Conservation (phyloP, 2,113 vertebrate species). For the Gymnocephalus cernua region DNA sequence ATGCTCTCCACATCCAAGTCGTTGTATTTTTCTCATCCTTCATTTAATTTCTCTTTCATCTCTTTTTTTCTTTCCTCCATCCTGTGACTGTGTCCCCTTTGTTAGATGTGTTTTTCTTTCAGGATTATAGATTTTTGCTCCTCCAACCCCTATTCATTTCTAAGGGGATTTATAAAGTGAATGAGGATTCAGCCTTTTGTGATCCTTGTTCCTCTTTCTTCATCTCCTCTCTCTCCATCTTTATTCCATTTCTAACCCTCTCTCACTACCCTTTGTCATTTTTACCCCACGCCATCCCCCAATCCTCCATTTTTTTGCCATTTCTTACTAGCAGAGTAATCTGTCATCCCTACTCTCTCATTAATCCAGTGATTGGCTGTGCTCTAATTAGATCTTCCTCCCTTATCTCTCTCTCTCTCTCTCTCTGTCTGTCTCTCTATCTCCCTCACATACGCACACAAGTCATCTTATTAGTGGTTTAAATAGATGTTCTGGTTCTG, state of each 20-base stretch:
- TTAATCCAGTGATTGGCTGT: conserved; percentile 84
- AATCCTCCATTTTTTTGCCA: neutral
- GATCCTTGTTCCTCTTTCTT: conserved; percentile 31
- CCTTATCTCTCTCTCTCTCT: conserved; percentile 1
- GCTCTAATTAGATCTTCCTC: conserved; percentile 78
- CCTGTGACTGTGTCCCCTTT: conserved; percentile 43
- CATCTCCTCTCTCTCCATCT: conserved; percentile 27
- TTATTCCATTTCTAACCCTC: conserved; percentile 36
- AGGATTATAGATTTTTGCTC: conserved; percentile 56
- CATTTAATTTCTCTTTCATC: conserved; percentile 32
- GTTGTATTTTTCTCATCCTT: conserved; percentile 23
- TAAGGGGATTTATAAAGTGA: conserved; percentile 65
- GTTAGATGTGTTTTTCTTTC: conserved; percentile 50
- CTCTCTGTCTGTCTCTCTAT: neutral
- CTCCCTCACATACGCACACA: conserved; percentile 2
- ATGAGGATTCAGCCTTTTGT: conserved; percentile 54
- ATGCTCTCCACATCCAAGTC: neutral
- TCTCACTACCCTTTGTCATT: conserved; percentile 40
- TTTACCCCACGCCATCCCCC: conserved; percentile 12
- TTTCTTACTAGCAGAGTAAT: conserved; percentile 36
- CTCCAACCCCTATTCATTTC: conserved; percentile 43
- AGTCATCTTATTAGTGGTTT: conserved; percentile 83
- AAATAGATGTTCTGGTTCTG: conserved; percentile 78
- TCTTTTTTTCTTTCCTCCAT: conserved; percentile 10
- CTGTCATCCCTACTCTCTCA: conserved; percentile 76